Evolutionary conservation across 2,797 vertebrate species (phyloP).

Genomic region (Prionace glauca): DNA sequence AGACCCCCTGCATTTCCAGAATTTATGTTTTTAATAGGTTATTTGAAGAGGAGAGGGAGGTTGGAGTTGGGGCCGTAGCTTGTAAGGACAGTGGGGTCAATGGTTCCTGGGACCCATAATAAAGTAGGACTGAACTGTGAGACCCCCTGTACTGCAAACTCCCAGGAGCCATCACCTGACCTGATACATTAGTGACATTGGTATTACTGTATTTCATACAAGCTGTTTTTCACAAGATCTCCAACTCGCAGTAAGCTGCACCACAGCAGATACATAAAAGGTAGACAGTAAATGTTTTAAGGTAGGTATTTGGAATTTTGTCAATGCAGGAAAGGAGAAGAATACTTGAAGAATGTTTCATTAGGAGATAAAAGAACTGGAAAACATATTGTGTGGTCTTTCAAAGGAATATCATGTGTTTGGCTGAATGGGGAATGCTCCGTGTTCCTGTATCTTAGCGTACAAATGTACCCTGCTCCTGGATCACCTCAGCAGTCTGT

Average conservation of each 20-base stretch:
- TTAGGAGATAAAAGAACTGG: background rate
- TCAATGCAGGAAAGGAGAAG: too few relatives aligned
- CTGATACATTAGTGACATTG: too few relatives aligned
- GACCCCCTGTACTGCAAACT: background rate
- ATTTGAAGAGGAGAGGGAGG: background rate
- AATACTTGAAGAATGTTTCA: background rate
- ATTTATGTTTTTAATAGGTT: background rate
- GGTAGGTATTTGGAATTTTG: background rate
- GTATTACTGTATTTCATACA: too few relatives aligned
- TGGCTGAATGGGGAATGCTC: background rate
- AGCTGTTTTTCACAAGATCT: background rate
- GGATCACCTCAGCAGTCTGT: background rate
- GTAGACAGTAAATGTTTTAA: background rate
- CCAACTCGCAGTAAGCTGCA: background rate
- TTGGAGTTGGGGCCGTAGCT: background rate
- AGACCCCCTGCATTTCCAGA: background rate
- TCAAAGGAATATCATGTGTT: background rate
- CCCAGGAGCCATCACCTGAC: too few relatives aligned
- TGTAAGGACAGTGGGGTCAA: too few relatives aligned
- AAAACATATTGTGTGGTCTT: background rate
- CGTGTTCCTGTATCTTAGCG: background rate
- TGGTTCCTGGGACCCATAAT: background rate
- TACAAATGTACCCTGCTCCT: background rate
- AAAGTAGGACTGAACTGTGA: background rate
- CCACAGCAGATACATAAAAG: background rate